Evolutionary conservation across 2,113 vertebrate species (phyloP).

Genomic region (Pollachius pollachius): DNA sequence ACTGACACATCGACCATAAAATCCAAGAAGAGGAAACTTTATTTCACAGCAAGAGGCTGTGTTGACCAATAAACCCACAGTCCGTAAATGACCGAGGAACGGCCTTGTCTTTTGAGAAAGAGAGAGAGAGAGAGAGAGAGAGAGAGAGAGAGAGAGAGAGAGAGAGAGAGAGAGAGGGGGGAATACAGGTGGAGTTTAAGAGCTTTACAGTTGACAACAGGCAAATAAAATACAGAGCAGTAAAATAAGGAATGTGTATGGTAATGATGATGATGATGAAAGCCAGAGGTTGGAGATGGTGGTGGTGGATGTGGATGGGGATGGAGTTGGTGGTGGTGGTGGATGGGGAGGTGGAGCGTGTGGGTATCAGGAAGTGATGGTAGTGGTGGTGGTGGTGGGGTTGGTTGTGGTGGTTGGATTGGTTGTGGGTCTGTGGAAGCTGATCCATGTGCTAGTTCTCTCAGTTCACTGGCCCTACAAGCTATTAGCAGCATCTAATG

Average conservation of each 20-base stretch:
- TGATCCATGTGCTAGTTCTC: constrained; percentile 69
- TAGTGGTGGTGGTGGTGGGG: neutral
- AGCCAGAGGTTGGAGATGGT: neutral
- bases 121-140: neutral
- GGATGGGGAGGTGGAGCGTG: neutral
- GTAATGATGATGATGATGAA: neutral
- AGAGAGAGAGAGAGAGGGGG: neutral
- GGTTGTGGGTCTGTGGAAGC: constrained; percentile 34
- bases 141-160: constrained; percentile 2
- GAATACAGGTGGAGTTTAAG: no score
- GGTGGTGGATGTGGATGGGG: neutral
- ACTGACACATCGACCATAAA: no score
- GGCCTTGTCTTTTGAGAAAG: neutral
- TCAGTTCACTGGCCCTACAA: constrained; percentile 81
- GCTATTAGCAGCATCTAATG: constrained; percentile 87
- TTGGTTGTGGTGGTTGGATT: no score
- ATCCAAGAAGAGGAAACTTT: no score
- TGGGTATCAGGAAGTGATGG: neutral
- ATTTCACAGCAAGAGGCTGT: no score
- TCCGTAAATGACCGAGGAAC: no score
- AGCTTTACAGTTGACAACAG: no score
- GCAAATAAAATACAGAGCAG: no score
- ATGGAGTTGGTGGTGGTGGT: no score
- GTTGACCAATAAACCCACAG: no score
- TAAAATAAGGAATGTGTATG: no score